Base-by-base conservation (phyloP, 92 coral and sea anemone genomes). In the Actinernus sp. region DNA sequence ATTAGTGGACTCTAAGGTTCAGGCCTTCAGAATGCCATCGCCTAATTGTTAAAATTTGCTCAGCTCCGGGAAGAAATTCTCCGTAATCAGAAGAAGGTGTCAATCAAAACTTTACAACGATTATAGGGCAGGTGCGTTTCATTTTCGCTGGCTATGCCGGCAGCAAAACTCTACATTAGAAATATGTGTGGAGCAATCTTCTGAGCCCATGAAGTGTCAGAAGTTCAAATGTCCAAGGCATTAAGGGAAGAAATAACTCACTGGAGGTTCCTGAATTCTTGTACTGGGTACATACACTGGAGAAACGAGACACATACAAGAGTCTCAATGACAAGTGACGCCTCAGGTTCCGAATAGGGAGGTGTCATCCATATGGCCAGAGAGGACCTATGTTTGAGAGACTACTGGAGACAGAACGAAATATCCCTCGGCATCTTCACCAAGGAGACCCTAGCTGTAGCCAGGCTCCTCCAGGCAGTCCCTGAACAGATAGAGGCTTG, bases 391-490 rank as follows among this genome's bases (percentile, higher is more conserved):
- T 2, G 3, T 0, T 24, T 71, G 3, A 39, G 58, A 0, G 77
- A 78, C 19, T 78, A 67, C 17, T 78, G 84, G 63, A 58, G n/a
- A 11, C 26, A 1, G 1, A 47, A 55, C 3, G 58, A 76, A 14
- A 45, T 1, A 11, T 1, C 4, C 0, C 20, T 53, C 4, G 22
- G 31, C 13, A 75, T 75, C 11, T 23, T 55, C 0, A 6, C 73
- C 18, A 75, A 75, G 20, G 74, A 63, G 23, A 68, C 61, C 48
- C 38, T 76, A 50, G 84, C 76, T 11, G 51, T 76, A 2, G 45
- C 6, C 51, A 76, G 37, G 74, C 84, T 24, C 34, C 47, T 18
- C 55, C n/a, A n/a, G n/a, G n/a, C 48, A 17, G 55, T 63, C 21
- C 18, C 71, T 0, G 0, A 16, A 0, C 9, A 1, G 0, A 27